phyloP scores from a whole-genome alignment of 2,113 vertebrate species.

The Xenus cinereus region DNA sequence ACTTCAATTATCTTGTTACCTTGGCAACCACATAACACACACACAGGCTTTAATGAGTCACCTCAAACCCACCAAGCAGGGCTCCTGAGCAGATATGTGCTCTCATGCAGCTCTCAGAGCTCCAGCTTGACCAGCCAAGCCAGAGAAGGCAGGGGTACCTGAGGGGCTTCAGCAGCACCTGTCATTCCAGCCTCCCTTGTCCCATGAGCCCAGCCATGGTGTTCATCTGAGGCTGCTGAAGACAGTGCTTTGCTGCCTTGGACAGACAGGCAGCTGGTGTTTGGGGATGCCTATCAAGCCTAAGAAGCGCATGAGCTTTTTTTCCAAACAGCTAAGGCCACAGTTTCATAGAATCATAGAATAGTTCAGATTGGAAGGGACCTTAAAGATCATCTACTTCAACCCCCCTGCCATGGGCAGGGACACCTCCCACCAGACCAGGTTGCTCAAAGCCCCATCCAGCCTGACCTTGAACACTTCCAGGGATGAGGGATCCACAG shows the following conservation, averaged over 20 bases:
- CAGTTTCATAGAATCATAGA: neutral
- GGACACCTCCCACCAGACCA: too few relatives aligned
- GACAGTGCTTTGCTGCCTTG: neutral
- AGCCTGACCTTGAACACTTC: too few relatives aligned
- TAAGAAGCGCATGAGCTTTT: neutral
- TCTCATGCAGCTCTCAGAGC: neutral
- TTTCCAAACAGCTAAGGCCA: neutral
- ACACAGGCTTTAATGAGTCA: neutral
- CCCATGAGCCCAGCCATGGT: neutral
- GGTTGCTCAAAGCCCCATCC: too few relatives aligned
- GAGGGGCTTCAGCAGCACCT: neutral
- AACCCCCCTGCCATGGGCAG: too few relatives aligned
- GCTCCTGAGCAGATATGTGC: neutral
- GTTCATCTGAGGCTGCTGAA: neutral
- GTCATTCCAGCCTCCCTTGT: neutral
- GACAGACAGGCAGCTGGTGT: fast-evolving
- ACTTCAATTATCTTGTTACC: conserved; percentile 12
- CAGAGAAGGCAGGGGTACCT: too few relatives aligned
- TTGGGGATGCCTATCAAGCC: neutral
- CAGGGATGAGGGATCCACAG: too few relatives aligned
- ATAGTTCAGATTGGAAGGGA: too few relatives aligned
- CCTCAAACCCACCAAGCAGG: fast-evolving
- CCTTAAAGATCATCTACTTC: too few relatives aligned
- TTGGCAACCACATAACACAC: neutral
- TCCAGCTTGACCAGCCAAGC: too few relatives aligned